A percentile compares a stretch with the other conserved stretches of the same genome.
Conservation (phyloP, 2,888 invertebrate genomes). For the Rhodophaea formosa region DNA sequence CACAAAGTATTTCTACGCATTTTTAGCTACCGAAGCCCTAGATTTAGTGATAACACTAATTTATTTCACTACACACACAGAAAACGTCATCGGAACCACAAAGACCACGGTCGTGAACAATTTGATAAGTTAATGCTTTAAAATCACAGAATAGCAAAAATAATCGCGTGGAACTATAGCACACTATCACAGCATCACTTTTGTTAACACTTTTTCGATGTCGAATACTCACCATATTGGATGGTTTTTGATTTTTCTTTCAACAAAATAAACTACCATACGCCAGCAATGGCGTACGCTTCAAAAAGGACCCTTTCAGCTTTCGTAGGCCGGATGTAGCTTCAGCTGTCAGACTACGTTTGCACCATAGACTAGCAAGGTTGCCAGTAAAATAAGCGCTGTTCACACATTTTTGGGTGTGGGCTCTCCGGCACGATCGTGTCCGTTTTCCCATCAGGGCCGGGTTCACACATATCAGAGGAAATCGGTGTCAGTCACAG, state of each 20-base stretch:
- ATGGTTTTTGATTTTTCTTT: conserved; percentile 89
- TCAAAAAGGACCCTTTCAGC: conserved; percentile 84
- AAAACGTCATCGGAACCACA: conserved; percentile 74
- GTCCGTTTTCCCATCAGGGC: no score
- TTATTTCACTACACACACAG: conserved; percentile 53
- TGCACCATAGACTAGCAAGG: conserved; percentile 48
- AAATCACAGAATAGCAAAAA: conserved; percentile 51
- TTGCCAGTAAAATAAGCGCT: conserved; percentile 33
- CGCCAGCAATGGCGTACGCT: conserved; percentile 94
- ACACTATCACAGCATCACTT: conserved; percentile 48
- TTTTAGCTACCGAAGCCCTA: not conserved
- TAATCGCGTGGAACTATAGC: conserved; percentile 50
- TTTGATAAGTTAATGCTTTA: conserved; percentile 37
- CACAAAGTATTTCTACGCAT: not conserved
- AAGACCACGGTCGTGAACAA: conserved; percentile 55
- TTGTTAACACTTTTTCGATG: conserved; percentile 48
- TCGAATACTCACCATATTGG: conserved; percentile 87
- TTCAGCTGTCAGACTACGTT: conserved; percentile 46
- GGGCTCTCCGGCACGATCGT: no score
- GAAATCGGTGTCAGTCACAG: no score
- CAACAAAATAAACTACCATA: conserved; percentile 87
- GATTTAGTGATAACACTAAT: conserved; percentile 39
- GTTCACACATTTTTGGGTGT: no score
- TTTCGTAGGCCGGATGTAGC: conserved; percentile 60
- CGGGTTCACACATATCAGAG: no score